Percentiles rank a stretch among this genome's conserved stretches.
Conservation (phyloP, 2,113 vertebrate species). For the Ascaphus truei region DNA sequence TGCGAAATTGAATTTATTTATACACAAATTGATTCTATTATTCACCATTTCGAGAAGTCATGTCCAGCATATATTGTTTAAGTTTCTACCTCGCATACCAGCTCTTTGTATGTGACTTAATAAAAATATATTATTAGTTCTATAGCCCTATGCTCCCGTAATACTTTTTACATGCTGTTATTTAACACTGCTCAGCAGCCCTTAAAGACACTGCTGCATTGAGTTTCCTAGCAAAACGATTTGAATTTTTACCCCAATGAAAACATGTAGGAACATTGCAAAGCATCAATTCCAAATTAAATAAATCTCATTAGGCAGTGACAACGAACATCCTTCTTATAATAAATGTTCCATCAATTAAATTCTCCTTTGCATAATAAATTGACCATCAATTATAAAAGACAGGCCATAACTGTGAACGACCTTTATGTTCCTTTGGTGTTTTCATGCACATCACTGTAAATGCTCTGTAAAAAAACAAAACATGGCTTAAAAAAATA, state of each 20-base stretch:
- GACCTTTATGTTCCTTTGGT: slow-evolving; percentile 24
- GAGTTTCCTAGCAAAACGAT: no score
- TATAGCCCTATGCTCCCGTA: no score
- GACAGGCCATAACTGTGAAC: slow-evolving; percentile 23
- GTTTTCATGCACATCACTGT: slow-evolving; percentile 6
- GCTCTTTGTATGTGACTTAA: no score
- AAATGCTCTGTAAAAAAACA: not conserved
- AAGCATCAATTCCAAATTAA: slow-evolving; percentile 55
- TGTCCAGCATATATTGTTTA: not conserved
- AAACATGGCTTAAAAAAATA: slow-evolving; percentile 11
- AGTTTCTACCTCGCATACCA: no score
- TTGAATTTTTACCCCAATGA: no score
- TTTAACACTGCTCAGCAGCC: no score
- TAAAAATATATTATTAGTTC: no score
- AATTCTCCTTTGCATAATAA: slow-evolving; percentile 33
- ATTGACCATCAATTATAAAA: slow-evolving; percentile 37
- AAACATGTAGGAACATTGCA: slow-evolving; percentile 52
- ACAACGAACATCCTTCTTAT: slow-evolving; percentile 58
- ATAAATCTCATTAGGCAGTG: slow-evolving; percentile 59
- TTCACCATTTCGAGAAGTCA: not conserved
- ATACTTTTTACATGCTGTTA: no score
- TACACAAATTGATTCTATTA: slow-evolving; percentile 20
- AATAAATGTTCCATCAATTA: slow-evolving; percentile 60
- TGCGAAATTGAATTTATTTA: slow-evolving; percentile 24
- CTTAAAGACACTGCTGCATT: no score